A percentile compares a stretch with the other conserved stretches of the same genome.
Conservation (phyloP, 2,113 vertebrate genomes). For the Uria lomvia region DNA sequence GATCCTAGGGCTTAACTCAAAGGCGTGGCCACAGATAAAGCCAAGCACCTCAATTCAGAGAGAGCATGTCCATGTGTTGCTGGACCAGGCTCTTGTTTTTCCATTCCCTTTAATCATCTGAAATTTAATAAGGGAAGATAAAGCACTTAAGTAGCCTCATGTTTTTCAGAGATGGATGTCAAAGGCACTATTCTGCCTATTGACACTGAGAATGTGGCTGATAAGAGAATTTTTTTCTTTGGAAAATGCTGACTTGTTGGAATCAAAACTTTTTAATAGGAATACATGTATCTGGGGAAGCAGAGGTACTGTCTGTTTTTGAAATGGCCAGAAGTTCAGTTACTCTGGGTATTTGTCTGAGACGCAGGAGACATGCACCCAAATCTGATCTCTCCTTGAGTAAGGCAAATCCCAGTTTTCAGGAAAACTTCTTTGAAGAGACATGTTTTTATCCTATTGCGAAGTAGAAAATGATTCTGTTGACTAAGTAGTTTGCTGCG, state of each 20-base stretch:
- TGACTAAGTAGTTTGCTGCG: background rate
- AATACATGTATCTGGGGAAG: background rate
- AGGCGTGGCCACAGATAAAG: background rate
- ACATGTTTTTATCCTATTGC: background rate
- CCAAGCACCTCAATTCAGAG: rapidly evolving
- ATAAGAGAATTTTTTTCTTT: background rate
- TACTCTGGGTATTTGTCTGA: background rate
- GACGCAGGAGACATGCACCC: background rate
- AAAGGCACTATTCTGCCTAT: background rate
- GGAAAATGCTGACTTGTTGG: background rate
- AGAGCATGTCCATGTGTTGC: background rate
- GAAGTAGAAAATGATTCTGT: background rate
- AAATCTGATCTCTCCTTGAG: background rate
- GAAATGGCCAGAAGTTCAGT: background rate
- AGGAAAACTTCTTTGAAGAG: background rate
- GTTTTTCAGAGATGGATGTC: background rate
- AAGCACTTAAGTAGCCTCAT: background rate
- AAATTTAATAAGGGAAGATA: background rate
- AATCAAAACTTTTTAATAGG: background rate
- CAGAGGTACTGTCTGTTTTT: background rate
- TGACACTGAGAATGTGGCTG: background rate
- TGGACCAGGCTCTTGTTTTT: background rate
- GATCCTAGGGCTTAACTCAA: background rate
- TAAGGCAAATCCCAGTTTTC: background rate
- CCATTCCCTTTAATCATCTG: background rate